Base-by-base conservation (phyloP, 2,888 invertebrate genomes). In the Hoplodrina blanda region DNA sequence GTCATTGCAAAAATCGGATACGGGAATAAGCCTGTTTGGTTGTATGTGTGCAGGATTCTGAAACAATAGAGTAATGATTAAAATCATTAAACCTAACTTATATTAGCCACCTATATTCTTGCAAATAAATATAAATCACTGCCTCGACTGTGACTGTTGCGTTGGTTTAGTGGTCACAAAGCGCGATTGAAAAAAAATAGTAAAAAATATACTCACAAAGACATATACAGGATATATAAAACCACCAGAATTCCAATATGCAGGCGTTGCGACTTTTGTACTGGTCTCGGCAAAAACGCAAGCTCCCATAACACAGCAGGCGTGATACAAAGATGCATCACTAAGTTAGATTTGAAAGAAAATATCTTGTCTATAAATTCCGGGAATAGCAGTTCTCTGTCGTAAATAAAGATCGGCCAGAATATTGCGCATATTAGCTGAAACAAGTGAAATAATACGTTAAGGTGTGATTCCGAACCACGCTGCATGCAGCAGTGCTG, bases 171-270 rank as follows among this genome's bases (percentile, higher is more conserved):
- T 25, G 25, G 25, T 2, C 25, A 2, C 25, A 25, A 25, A 25
- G 25, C 25, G 25, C 25, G 25, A 25, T n/a, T n/a, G n/a, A n/a
- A n/a, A n/a, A n/a, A n/a, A n/a, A n/a, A n/a, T n/a, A n/a, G n/a
- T n/a, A n/a, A n/a, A n/a, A n/a, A n/a, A n/a, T n/a, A 73, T 86
- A 92, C 92, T 91, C 80, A 92, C 91, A 89, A 73, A 44, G 53
- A 0, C 15, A 71, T 78, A 63, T 91, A 92, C 4, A 78, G 1
- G 0, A 81, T 0, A 20, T 61, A 84, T 33, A 85, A 73, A 0
- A 56, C 0, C 0, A 62, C 0, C 0, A 87, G 0, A 0, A 88
- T 64, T 0, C 56, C 41, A 0, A 89, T 0, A 65, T 88, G 83
- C 2, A 64, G 75, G 2, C 0, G 41, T 66, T 92, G 90, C 0